Evolutionary conservation across 2,113 vertebrate genomes (phyloP), one percentile per base, ranked within the genome.

Genomic region (Probosciger aterrimus): DNA sequence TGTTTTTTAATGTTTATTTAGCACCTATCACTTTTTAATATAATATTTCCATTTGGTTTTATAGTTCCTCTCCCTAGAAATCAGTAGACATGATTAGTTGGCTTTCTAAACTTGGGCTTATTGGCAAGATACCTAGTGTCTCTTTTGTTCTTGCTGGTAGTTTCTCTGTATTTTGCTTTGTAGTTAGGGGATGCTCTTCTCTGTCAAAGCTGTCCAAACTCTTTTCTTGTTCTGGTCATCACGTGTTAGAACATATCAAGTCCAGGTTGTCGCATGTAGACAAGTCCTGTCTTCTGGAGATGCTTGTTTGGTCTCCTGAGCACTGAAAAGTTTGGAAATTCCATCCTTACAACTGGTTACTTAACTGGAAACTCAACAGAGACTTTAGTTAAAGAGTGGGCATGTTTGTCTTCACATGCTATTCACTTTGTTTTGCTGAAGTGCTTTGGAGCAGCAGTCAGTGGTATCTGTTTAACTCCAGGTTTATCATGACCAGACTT

Each of bases 171-270:
- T 18, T 76, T 90, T 22, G 0, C 6, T 62, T 28, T 49, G 14
- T 60, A 76, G 5, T 41, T 43, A 16, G 1, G 8, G 47, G 43
- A 43, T 52, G 30, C 4, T 73, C 7, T 50, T 69, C 33, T 70
- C 22, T 47, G n/a, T 57, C 30, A 80, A 64, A 67, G 9, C 7
- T 7, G 11, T 43, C 41, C 31, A 30, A 65, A 17, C 2, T 62
- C 4, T 41, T 57, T 53, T 71, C 41, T 14, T 9, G 17, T 67
- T 30, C 20, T 37, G 14, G 27, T n/a, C 9, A 18, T 31, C 14
- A 2, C 0, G 1, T 28, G 5, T 57, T 59, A 37, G 30, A 80
- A 52, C 0, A 0, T 9, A 35, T 3, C 25, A 39, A 33, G 25
- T 20, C 24, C 41, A 39, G 28, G 10, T 13, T 64, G 14, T 35